Base-by-base conservation (phyloP, 2,888 invertebrate species). In the Trimorus sp. region DNA sequence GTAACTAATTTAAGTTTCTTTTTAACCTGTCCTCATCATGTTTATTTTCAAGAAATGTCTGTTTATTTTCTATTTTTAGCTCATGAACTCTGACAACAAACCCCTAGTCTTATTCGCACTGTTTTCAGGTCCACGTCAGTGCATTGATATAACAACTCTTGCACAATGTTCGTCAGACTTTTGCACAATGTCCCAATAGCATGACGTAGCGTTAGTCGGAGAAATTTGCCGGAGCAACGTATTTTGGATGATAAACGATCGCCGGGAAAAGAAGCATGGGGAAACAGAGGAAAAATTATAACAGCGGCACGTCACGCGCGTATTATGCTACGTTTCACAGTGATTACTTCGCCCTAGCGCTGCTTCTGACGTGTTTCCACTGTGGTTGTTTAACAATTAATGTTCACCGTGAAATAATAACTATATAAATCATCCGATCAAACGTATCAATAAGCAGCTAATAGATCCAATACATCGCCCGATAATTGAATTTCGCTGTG, bases 221-320 rank as follows among this genome's bases (percentile, higher is more conserved):
- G 86, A 88, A 89, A 89, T 89, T 88, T 85, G 83, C 85, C 75
- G 78, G 62, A 79, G 79, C 70, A 70, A 69, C 85, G 86, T 86
- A 86, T 89, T 89, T 87, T 84, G 84, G 87, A 89, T 89, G 89
- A 89, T 89, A 89, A 89, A 89, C 89, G 89, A 89, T 87, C 88
- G 73, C 42, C 62, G 63, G 56, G 69, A 73, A 78, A 82, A 84
- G 82, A 82, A 84, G 83, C 60, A 70, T 49, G 68, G 68, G 58
- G 53, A 59, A 40, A 40, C 9, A 11, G 4, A 60, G 56, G 58
- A 48, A 53, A 68, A 82, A 69, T 40, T 71, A 71, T 58, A 75
- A 66, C 60, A 56, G 65, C 58, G 59, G 60, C 58, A 79, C 75
- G 65, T 76, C 79, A 71, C 76, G 58, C 71, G 73, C 56, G 73